phyloP scores from a whole-genome alignment of 2,888 invertebrate genomes.

The Opisthograptis luteolata region DNA sequence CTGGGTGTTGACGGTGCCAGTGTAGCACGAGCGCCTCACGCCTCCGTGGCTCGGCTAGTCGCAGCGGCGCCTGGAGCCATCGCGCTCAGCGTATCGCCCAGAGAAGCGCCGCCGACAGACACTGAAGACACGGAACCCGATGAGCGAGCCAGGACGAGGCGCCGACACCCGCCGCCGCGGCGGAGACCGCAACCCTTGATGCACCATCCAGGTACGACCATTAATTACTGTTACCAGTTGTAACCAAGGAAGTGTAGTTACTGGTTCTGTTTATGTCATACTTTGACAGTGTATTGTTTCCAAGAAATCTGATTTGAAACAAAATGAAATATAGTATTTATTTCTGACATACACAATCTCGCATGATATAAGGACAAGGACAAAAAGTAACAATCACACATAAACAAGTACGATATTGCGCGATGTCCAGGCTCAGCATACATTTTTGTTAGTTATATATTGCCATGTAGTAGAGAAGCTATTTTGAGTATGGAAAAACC shows the following conservation, averaged over 20 bases:
- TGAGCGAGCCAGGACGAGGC: conserved; percentile 68
- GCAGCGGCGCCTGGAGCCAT: conserved; percentile 93
- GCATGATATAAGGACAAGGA: too few relatives aligned
- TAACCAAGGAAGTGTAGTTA: too few relatives aligned
- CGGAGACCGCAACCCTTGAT: conserved; percentile 68
- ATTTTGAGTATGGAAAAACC: too few relatives aligned
- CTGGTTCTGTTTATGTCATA: too few relatives aligned
- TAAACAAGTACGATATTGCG: too few relatives aligned
- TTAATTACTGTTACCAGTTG: neutral
- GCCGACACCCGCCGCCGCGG: conserved; percentile 72
- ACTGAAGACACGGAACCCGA: conserved; percentile 79
- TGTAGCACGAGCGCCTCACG: conserved; percentile 96
- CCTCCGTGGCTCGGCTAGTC: conserved; percentile 95
- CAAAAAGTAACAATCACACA: too few relatives aligned
- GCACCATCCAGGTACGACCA: conserved; percentile 67
- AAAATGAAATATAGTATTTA: too few relatives aligned
- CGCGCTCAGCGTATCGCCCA: conserved; percentile 91
- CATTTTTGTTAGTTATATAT: too few relatives aligned
- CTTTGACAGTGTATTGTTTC: neutral
- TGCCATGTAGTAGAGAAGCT: too few relatives aligned
- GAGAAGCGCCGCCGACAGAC: conserved; percentile 75
- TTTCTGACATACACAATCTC: too few relatives aligned
- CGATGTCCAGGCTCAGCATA: too few relatives aligned
- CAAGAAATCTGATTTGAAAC: too few relatives aligned
- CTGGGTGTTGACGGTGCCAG: conserved; percentile 96